These are phyloP conservation scores for Monodelphis domestica DNA, from an alignment of 2,797 vertebrate genomes.

Conservation along the genomic window DNA sequence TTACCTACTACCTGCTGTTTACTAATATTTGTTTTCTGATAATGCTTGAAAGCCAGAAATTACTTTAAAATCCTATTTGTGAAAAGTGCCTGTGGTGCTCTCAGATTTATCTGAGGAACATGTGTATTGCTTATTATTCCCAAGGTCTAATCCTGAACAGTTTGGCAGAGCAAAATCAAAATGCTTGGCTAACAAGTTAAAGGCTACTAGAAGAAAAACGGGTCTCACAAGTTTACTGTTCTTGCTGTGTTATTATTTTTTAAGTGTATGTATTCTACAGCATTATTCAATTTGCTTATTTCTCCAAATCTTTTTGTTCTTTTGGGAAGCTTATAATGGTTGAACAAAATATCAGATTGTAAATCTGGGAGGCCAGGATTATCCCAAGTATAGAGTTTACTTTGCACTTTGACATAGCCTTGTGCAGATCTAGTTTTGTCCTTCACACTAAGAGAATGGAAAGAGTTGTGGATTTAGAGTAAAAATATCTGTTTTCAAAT, in stretches of 20 bases:
- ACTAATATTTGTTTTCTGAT: slow-evolving; percentile 75
- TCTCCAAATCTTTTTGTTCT: slow-evolving; percentile 27
- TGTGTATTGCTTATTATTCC: slow-evolving; percentile 64
- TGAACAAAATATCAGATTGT: not conserved
- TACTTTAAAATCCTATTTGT: slow-evolving; percentile 65
- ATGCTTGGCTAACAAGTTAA: slow-evolving; percentile 44
- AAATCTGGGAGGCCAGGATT: slow-evolving; percentile 35
- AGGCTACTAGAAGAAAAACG: slow-evolving; percentile 4
- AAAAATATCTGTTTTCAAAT: not conserved
- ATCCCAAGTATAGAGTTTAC: slow-evolving; percentile 10
- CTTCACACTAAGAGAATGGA: not conserved
- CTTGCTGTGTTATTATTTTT: slow-evolving; percentile 1
- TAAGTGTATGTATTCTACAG: not conserved
- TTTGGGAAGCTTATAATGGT: not conserved
- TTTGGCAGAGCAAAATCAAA: slow-evolving; percentile 71
- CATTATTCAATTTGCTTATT: slow-evolving; percentile 42
- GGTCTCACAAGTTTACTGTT: slow-evolving; percentile 31
- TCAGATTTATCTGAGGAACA: slow-evolving; percentile 62
- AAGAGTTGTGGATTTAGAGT: not conserved
- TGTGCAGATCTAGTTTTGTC: not conserved
- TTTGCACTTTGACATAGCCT: not conserved
- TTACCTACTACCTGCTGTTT: slow-evolving; percentile 49
- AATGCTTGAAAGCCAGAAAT: slow-evolving; percentile 74
- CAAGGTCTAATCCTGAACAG: slow-evolving; percentile 72
- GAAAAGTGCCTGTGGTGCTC: slow-evolving; percentile 58